A percentile compares a stretch with the other conserved stretches of the same genome.
These are phyloP conservation scores for Charina bottae DNA, from an alignment of 2,113 vertebrate genomes.

Conservation along the genomic window DNA sequence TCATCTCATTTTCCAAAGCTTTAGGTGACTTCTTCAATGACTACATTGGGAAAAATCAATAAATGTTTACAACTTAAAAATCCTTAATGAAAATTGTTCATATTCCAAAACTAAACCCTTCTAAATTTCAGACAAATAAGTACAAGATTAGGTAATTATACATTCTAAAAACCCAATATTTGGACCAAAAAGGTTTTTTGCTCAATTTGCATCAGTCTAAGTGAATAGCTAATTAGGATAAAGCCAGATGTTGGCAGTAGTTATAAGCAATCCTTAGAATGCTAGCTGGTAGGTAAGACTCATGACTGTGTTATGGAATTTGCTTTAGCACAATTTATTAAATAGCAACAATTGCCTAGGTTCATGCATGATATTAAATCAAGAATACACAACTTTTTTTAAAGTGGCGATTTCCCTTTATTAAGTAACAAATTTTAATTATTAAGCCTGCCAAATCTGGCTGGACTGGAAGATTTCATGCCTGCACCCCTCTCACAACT, in stretches of 20 bases:
- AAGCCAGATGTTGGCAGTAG: neutral
- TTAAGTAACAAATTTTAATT: neutral
- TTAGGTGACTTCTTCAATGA: neutral
- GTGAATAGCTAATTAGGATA: neutral
- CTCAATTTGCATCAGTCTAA: neutral
- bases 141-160: neutral
- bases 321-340: neutral
- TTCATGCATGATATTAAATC: neutral
- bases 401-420: neutral
- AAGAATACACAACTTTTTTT: neutral
- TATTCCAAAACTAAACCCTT: neutral
- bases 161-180: neutral
- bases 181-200: neutral
- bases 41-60: neutral
- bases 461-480: neutral
- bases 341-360: neutral
- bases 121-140: neutral
- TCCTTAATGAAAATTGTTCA: neutral
- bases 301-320: neutral
- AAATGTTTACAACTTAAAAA: neutral
- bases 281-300: neutral
- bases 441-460: neutral
- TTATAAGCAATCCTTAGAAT: neutral
- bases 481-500: neutral
- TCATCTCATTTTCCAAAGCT: neutral